Base-by-base conservation (phyloP, 2,888 invertebrate species). In the Aphodius sticticus region DNA sequence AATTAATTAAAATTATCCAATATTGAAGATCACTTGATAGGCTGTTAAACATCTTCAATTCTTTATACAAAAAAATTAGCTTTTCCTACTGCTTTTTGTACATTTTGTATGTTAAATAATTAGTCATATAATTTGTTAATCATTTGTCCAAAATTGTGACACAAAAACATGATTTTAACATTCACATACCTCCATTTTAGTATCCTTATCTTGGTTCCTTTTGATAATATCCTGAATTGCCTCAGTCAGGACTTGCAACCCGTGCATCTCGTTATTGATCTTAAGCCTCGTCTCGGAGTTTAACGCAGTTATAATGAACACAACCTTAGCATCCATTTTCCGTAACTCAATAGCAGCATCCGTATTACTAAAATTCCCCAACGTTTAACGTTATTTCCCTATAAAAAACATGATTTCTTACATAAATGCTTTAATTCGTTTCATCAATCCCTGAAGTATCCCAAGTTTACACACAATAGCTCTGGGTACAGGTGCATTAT, bases 281-380 rank as follows among this genome's bases (percentile, higher is more conserved):
- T 92, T 92, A 16, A 89, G 88, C 83, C 94, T 92, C 36, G 94
- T 92, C 77, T 94, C 92, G 76, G 92, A 91, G 87, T 95, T 94
- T 70, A 97, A 88, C 4, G 97, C 97, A 26, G 98, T 97, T 78
- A 97, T 91, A 77, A 99, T 92, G 89, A 98, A 98, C 78, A 98
- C 88, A 78, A 98, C 90, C 88, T 96, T 95, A 92, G 97, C 94
- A 86, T 98, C 96, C 90, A 95, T 98, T 83, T 94, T 92, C 91
- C 95, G 95, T 16, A 97, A 91, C 79, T 95, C 93, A 86, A 93
- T 91, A 69, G 93, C 92, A 78, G 93, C 90, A 69, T 91, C 90
- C 80, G 92, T 91, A 82, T 94, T 93, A 80, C 91, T 87, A 80
- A 76, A 85, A 85, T 70, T 76, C 70, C 9, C 2, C 70, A 80